Conservation (phyloP, 2,113 vertebrate species). For the Saguinus imperator region DNA sequence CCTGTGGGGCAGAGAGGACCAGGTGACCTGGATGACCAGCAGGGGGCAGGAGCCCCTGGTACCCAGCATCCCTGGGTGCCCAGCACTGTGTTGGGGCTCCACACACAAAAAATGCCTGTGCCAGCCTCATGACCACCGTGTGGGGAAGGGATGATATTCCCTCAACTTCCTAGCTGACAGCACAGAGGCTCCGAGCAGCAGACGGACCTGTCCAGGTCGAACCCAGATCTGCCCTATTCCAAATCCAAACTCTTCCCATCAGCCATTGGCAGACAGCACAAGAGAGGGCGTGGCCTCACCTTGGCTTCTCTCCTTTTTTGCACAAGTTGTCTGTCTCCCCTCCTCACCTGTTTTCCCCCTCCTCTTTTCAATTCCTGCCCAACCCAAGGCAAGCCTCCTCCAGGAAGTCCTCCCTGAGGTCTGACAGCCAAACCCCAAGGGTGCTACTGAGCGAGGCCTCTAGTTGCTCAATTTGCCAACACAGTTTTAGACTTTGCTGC, state of each 20-base stretch:
- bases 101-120: neutral
- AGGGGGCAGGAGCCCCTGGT: neutral
- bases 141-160: no score
- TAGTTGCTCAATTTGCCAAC: neutral
- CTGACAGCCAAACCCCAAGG: neutral
- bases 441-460: no score
- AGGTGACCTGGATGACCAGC: neutral
- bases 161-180: neutral
- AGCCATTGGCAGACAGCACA: neutral
- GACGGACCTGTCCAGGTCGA: neutral
- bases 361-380: neutral
- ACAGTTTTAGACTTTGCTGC: neutral
- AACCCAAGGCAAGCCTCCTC: neutral
- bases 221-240: neutral
- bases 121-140: neutral
- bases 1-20: neutral
- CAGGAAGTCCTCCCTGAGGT: neutral
- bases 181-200: rapidly evolving
- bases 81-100: neutral
- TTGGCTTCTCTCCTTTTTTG: neutral
- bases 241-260: neutral
- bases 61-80: neutral
- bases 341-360: neutral
- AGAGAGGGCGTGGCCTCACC: neutral
- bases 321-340: no score